Percentiles rank a stretch among this genome's conserved stretches.
Conservation (phyloP, 2,113 vertebrate genomes). For the Uropsilus gracilis region DNA sequence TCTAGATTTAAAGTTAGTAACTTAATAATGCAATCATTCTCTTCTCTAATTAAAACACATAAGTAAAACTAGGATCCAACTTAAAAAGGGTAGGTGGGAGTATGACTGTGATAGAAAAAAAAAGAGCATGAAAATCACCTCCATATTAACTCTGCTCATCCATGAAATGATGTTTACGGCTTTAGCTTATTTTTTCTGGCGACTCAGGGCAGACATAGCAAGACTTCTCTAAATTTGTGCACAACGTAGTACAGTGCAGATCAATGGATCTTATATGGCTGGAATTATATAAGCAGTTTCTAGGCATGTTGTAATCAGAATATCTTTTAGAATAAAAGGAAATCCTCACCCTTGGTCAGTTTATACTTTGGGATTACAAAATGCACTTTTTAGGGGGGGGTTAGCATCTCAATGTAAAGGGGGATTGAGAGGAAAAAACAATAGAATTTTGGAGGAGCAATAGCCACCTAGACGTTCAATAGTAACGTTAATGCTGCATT, state of each 20-base stretch:
- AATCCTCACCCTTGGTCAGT: constrained; percentile 58
- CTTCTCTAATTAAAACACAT: constrained; percentile 85
- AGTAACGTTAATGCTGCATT: constrained; percentile 63
- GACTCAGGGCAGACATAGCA: constrained; percentile 85
- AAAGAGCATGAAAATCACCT: constrained; percentile 86
- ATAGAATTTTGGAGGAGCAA: constrained; percentile 62
- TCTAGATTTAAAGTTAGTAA: constrained; percentile 83
- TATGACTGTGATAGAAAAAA: constrained; percentile 85
- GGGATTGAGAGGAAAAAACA: not conserved
- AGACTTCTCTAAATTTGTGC: constrained; percentile 81
- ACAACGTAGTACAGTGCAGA: constrained; percentile 74
- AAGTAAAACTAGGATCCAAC: constrained; percentile 87
- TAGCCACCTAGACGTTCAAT: constrained; percentile 14
- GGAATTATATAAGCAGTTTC: constrained; percentile 64
- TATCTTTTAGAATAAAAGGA: constrained; percentile 66
- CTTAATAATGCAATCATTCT: constrained; percentile 85
- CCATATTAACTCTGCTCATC: constrained; percentile 84
- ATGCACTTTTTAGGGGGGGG: constrained; percentile 9
- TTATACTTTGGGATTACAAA: constrained; percentile 57
- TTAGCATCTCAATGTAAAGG: constrained; percentile 34
- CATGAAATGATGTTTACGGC: constrained; percentile 84
- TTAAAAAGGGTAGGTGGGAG: constrained; percentile 84
- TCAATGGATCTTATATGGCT: constrained; percentile 65
- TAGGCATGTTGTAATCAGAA: constrained; percentile 49
- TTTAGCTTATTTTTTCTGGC: constrained; percentile 84